Base-by-base conservation (phyloP, 2,888 invertebrate species). In the Syrista parreyssii region DNA sequence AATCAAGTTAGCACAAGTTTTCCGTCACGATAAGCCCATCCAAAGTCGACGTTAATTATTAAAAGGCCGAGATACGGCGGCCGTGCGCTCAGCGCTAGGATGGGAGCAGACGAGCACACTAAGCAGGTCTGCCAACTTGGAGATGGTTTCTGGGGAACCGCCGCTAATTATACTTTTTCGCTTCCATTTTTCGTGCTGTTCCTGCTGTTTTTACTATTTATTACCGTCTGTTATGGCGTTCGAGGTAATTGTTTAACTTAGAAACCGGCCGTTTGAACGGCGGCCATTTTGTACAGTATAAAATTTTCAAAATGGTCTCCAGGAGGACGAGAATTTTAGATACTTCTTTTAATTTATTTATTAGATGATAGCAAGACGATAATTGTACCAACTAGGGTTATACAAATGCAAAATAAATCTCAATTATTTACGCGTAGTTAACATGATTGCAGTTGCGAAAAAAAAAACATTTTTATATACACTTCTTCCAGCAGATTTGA, bases 31-130 rank as follows among this genome's bases (percentile, higher is more conserved):
- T 55, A 55, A 55, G 40, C 23, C 2, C 9, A 55, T 9, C 40
- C 15, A 55, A 55, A 55, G 40, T 55, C 23, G 32, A 81, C 76
- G 76, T 79, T 35, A 68, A 73, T 55, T 75, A 31, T 11, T 71
- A 71, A 71, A 71, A 71, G 31, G 12, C 71, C 71, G 71, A 71
- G 31, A 71, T 33, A 71, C 33, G 71, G 33, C 15, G 12, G 71
- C 71, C 71, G 31, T 71, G 71, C 71, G 71, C 71, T 71, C 12
- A 12, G 31, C 31, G 33, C 71, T 32, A 6, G 31, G 71, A 55
- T 6, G 40, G 12, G 71, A 71, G 71, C 71, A 71, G 71, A 71
- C 71, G 71, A 71, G 71, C 71, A 71, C 71, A 71, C 71, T 71
- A 33, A 31, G 71, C 71, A 71, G 31, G 71, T 31, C 71, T 71